phyloP scores from a whole-genome alignment of 2,113 vertebrate species.

The Potamarius usumacintae region DNA sequence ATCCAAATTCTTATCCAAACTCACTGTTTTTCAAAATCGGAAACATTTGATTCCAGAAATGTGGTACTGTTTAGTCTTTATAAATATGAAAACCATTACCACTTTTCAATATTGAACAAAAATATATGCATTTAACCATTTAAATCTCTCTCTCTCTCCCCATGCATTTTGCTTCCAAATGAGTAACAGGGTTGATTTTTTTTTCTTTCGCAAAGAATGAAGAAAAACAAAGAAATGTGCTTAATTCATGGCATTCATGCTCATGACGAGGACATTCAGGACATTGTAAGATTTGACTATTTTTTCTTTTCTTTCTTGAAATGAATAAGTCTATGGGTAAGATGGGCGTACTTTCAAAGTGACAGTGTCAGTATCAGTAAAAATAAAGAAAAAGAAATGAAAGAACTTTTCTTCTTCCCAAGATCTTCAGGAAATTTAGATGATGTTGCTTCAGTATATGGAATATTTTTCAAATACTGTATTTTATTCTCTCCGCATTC shows the following conservation, averaged over 20 bases:
- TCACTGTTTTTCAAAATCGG: neutral
- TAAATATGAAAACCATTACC: neutral
- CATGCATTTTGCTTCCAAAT: neutral
- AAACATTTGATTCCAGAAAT: neutral
- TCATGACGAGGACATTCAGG: neutral
- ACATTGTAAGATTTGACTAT: neutral
- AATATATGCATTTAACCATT: neutral
- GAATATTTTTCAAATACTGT: neutral
- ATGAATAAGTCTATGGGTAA: neutral
- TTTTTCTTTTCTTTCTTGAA: neutral
- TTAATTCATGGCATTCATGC: neutral
- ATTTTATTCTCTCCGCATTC: too few relatives aligned
- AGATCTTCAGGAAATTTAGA: neutral
- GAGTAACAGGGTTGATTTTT: neutral
- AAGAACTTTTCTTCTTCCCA: neutral
- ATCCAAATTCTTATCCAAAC: neutral
- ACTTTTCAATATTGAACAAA: neutral
- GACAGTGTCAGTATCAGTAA: too few relatives aligned
- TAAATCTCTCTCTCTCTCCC: neutral
- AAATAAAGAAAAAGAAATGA: neutral
- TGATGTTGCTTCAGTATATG: neutral
- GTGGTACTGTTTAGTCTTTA: neutral
- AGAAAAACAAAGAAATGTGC: neutral
- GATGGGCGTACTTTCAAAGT: neutral
- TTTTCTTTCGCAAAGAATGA: too few relatives aligned